Conservation (phyloP, 2,888 invertebrate genomes). For the Xylophagus ater region DNA sequence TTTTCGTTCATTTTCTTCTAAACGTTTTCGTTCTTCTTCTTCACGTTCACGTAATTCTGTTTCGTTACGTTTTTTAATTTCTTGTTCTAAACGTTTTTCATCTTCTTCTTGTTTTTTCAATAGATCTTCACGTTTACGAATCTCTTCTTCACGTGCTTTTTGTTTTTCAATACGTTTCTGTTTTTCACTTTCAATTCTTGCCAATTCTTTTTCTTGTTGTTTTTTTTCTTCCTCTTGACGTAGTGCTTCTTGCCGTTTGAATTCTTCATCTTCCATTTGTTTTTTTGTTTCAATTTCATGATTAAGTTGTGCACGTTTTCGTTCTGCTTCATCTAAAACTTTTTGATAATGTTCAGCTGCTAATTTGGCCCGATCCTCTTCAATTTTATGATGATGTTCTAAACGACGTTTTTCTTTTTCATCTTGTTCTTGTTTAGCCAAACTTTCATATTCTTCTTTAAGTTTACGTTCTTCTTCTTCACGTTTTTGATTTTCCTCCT, state of each 20-base stretch:
- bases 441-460: too few species aligned
- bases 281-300: not conserved
- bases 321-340: not conserved
- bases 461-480: constrained; percentile 20
- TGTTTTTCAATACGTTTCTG: constrained; percentile 25
- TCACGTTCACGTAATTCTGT: constrained; percentile 21
- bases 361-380: not conserved
- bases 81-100: constrained; percentile 28
- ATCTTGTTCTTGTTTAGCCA: constrained; percentile 17
- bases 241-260: not conserved
- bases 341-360: not conserved
- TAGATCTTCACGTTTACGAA: constrained; percentile 25
- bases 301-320: not conserved
- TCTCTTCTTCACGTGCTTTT: constrained; percentile 30
- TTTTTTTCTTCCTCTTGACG: constrained; percentile 23
- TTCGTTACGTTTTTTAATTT: constrained; percentile 25
- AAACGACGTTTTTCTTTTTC: constrained; percentile 14
- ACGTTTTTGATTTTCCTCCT: constrained; percentile 30
- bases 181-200: constrained; percentile 28
- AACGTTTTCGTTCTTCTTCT: constrained; percentile 24
- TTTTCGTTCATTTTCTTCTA: constrained; percentile 25
- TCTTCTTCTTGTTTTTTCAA: constrained; percentile 26
- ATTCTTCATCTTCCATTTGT: not conserved
- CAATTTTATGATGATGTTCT: constrained; percentile 16
- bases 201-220: constrained; percentile 28